phyloP scores from a whole-genome alignment of 2,888 invertebrate genomes.

The Silvanus unidentatus region DNA sequence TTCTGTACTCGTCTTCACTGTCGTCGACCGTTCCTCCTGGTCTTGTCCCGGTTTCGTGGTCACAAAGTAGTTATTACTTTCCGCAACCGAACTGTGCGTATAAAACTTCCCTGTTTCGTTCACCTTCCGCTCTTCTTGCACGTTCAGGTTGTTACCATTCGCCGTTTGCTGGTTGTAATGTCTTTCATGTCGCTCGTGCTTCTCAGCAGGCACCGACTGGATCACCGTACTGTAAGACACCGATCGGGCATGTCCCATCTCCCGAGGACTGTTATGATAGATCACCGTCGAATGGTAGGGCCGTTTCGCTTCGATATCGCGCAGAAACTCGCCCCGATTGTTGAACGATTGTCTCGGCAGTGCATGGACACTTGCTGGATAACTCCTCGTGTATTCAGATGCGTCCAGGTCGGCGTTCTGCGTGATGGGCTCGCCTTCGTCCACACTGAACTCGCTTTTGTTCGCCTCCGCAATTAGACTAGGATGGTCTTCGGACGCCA shows the following conservation, averaged over 20 bases:
- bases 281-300: slow-evolving; percentile 52
- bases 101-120: slow-evolving; percentile 13
- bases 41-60: slow-evolving; percentile 20
- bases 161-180: slow-evolving; percentile 28
- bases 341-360: slow-evolving; percentile 38
- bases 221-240: slow-evolving; percentile 53
- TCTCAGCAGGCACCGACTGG: slow-evolving; percentile 36
- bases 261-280: slow-evolving; percentile 46
- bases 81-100: slow-evolving; percentile 11
- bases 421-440: slow-evolving; percentile 53
- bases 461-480: slow-evolving; percentile 52
- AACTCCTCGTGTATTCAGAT: slow-evolving; percentile 20
- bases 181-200: slow-evolving; percentile 33
- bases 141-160: slow-evolving; percentile 21
- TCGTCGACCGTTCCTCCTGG: slow-evolving; percentile 10
- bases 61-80: slow-evolving; percentile 26
- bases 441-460: slow-evolving; percentile 54
- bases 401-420: slow-evolving; percentile 33
- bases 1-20: slow-evolving; percentile 27
- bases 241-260: slow-evolving; percentile 45
- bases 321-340: slow-evolving; percentile 50
- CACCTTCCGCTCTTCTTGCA: slow-evolving; percentile 14
- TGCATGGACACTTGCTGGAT: slow-evolving; percentile 32
- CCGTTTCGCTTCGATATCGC: slow-evolving; percentile 28
- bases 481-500: slow-evolving; percentile 40